phyloP scores from a whole-genome alignment of 2,113 vertebrate species.

The Clarias batrachus region DNA sequence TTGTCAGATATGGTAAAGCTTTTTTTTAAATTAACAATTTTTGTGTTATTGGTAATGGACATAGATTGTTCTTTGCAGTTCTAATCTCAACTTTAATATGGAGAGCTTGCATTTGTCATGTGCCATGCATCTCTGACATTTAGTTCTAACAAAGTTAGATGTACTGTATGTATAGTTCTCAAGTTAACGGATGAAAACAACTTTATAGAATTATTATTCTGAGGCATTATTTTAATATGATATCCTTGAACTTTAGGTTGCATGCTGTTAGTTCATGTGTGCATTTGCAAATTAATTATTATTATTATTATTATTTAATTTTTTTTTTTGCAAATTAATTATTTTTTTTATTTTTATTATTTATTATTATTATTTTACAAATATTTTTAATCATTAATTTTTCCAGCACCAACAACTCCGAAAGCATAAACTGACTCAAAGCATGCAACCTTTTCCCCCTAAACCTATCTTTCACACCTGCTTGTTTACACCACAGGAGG shows the following conservation, averaged over 20 bases:
- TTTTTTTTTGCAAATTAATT: background rate
- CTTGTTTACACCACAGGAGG: slow-evolving; percentile 73
- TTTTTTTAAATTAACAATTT: slow-evolving; percentile 18
- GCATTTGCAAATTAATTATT: background rate
- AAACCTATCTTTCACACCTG: slow-evolving; percentile 41
- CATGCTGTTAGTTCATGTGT: slow-evolving; percentile 30
- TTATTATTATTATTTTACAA: background rate
- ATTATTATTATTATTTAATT: background rate
- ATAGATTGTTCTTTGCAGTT: background rate
- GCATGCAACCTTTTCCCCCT: background rate
- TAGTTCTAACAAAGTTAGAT: background rate
- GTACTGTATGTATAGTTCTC: background rate
- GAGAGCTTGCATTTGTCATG: background rate
- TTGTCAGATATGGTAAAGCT: slow-evolving; percentile 32
- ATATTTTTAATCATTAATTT: background rate
- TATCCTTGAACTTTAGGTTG: slow-evolving; percentile 55
- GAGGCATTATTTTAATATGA: slow-evolving; percentile 65
- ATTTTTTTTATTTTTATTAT: background rate
- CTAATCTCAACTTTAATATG: background rate
- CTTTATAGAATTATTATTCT: slow-evolving; percentile 50
- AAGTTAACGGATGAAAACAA: background rate
- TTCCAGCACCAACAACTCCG: slow-evolving; percentile 19
- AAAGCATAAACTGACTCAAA: slow-evolving; percentile 7
- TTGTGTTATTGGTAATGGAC: background rate
- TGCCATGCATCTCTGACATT: background rate